Conservation (phyloP, 1,140 invertebrate species). For the Platyscapa corneri region DNA sequence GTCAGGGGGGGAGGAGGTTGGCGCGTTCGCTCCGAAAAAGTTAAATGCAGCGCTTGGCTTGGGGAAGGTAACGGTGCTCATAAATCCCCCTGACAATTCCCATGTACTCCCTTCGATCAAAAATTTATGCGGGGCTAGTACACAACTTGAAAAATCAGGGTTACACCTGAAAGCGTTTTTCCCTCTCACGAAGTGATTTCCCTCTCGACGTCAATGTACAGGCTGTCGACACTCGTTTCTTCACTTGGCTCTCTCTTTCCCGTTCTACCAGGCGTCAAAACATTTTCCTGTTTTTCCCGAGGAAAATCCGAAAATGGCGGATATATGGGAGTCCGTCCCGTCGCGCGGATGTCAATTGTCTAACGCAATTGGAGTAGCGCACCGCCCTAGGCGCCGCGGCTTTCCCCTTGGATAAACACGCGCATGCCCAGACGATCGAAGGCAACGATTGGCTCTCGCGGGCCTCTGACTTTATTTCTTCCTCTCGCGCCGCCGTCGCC, state of each 20-base stretch:
- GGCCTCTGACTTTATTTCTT: slow-evolving; percentile 43
- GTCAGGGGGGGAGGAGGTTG: too few relatives aligned
- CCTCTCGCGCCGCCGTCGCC: slow-evolving; percentile 28
- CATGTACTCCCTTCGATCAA: not conserved
- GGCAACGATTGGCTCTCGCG: slow-evolving; percentile 50
- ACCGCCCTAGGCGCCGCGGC: slow-evolving; percentile 43
- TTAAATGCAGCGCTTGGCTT: not conserved
- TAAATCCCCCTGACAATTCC: not conserved
- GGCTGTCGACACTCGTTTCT: slow-evolving; percentile 5
- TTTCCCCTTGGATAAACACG: slow-evolving; percentile 54
- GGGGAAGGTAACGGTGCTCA: not conserved
- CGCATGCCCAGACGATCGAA: slow-evolving; percentile 48
- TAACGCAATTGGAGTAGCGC: slow-evolving; percentile 53
- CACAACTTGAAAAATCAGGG: slow-evolving; percentile 1
- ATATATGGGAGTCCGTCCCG: slow-evolving; percentile 26
- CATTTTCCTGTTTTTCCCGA: slow-evolving; percentile 32
- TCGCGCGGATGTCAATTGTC: slow-evolving; percentile 53
- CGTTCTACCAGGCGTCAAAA: slow-evolving; percentile 22
- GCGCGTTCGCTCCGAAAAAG: not conserved
- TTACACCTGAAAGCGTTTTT: slow-evolving; percentile 12
- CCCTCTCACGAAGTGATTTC: slow-evolving; percentile 18
- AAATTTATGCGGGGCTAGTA: slow-evolving; percentile 10
- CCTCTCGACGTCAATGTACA: not conserved
- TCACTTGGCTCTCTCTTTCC: not conserved
- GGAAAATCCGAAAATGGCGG: slow-evolving; percentile 51